Conservation (phyloP, 2,113 vertebrate species). For the Murina feae region DNA sequence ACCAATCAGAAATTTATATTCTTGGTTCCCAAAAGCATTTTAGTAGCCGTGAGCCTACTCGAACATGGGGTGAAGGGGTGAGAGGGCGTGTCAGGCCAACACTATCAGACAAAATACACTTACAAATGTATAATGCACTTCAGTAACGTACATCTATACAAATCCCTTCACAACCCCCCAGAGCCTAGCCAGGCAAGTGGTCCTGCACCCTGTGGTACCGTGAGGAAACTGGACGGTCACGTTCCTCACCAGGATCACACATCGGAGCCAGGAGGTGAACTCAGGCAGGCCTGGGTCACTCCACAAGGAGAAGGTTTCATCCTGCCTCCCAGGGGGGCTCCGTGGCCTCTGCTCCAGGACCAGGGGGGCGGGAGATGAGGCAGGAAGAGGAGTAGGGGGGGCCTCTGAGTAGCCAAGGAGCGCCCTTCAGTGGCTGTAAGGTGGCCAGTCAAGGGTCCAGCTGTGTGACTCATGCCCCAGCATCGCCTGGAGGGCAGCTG, state of each 20-base stretch:
- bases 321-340: background rate
- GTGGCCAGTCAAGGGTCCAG: no score
- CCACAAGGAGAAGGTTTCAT: background rate
- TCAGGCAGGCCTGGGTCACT: background rate
- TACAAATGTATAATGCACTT: rapidly evolving
- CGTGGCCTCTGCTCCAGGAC: background rate
- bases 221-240: background rate
- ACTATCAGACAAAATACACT: rapidly evolving
- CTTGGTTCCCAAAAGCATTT: background rate
- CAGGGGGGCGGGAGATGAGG: rapidly evolving
- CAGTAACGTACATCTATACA: background rate
- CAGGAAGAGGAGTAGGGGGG: background rate
- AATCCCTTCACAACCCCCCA: no score
- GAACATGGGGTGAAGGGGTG: background rate
- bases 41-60: background rate
- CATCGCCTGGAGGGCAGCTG: background rate
- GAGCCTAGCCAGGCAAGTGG: background rate
- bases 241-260: background rate
- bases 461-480: rapidly evolving
- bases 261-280: background rate
- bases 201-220: rapidly evolving
- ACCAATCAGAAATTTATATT: background rate
- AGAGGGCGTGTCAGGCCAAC: background rate
- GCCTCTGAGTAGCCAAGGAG: background rate
- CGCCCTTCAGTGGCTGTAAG: rapidly evolving